Evolutionary conservation across 2,113 vertebrate genomes (phyloP).

Genomic region (Telmatochromis sp.): DNA sequence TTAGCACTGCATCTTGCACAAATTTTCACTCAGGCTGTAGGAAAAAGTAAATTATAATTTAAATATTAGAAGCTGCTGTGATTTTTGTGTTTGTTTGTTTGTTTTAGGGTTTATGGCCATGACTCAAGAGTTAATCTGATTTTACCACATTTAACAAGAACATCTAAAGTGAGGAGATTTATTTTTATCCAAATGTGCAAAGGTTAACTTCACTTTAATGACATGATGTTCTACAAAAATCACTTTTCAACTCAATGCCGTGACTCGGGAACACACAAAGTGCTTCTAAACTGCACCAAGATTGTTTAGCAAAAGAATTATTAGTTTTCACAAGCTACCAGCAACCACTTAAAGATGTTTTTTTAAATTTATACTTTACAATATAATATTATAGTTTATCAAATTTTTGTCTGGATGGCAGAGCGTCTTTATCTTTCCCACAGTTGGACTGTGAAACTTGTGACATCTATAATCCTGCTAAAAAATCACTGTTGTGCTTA

Average conservation of each 20-base stretch:
- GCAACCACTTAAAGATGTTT: not conserved
- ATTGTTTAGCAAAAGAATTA: not conserved
- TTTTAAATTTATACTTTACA: not conserved
- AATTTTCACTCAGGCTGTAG: not conserved
- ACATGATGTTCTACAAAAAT: not conserved
- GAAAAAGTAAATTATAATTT: not conserved
- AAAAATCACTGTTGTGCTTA: not conserved
- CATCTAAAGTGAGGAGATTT: not conserved
- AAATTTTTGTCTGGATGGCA: not conserved
- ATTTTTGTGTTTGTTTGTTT: not conserved
- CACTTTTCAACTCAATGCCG: not conserved
- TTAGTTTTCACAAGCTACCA: not conserved
- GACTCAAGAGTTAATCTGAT: not conserved
- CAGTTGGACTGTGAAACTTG: not conserved
- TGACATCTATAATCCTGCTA: not conserved
- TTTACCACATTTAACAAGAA: not conserved
- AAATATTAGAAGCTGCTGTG: not conserved
- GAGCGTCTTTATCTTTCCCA: not conserved
- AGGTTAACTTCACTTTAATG: not conserved
- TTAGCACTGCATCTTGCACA: not conserved
- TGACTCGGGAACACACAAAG: not conserved
- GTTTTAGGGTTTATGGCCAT: not conserved
- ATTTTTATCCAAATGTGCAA: not conserved
- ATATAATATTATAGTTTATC: not conserved
- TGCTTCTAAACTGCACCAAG: not conserved